Percentiles rank a stretch among this genome's conserved stretches.
phyloP scores from a whole-genome alignment of 1,140 invertebrate genomes.

The Brachionus rotundiformis region DNA sequence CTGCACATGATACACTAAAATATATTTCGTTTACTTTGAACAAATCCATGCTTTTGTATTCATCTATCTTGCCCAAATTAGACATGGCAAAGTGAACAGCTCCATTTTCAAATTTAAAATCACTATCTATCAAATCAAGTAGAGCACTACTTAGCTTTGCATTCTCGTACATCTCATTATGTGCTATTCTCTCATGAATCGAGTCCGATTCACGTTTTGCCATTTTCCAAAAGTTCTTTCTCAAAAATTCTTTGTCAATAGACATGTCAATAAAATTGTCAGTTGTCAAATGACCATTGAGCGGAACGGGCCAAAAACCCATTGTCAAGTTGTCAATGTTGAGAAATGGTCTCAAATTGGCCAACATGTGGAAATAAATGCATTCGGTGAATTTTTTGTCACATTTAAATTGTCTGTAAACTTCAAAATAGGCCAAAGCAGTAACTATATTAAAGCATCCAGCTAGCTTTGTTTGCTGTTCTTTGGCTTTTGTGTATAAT shows the following conservation, averaged over 20 bases:
- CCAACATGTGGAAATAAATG: conserved; percentile 33
- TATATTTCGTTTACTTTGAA: conserved; percentile 24
- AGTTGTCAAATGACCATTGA: neutral
- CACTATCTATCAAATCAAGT: neutral
- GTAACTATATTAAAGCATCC: conserved; percentile 13
- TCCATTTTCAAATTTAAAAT: conserved; percentile 26
- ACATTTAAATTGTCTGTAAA: conserved; percentile 30
- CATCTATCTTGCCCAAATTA: neutral
- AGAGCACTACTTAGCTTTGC: neutral
- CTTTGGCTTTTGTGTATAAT: neutral
- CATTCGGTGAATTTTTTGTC: neutral
- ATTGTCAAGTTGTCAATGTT: conserved; percentile 29
- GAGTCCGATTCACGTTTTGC: conserved; percentile 2
- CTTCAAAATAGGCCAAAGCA: neutral
- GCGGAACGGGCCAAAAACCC: neutral
- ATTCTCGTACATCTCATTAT: conserved; percentile 4
- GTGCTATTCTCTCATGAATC: conserved; percentile 12
- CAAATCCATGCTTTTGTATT: neutral
- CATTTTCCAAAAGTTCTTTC: conserved; percentile 1
- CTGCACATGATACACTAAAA: conserved; percentile 2
- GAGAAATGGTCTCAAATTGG: conserved; percentile 24
- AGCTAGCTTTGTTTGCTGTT: neutral
- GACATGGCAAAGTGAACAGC: conserved; percentile 13
- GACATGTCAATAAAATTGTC: neutral
- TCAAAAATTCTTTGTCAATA: conserved; percentile 17